These are phyloP conservation scores for Anoplopoma fimbria DNA, from an alignment of 2,113 vertebrate genomes.

Conservation along the genomic window DNA sequence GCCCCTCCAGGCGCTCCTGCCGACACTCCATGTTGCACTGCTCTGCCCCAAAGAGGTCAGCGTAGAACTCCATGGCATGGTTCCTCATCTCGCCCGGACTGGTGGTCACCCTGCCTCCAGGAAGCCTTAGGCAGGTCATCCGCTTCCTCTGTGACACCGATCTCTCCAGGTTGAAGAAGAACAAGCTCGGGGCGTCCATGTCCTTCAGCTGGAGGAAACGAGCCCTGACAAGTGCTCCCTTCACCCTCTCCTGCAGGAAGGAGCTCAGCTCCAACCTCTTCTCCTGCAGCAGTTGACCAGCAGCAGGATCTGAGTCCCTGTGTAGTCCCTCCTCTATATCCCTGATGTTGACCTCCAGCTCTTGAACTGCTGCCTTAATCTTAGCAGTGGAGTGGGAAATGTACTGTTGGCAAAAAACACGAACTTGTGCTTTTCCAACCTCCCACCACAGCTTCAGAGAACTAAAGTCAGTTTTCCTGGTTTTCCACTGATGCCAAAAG, in stretches of 20 bases:
- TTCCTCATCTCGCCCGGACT: not conserved
- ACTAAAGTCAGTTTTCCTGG: not conserved
- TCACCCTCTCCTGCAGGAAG: not conserved
- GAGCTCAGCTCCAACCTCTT: not conserved
- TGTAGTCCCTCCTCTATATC: not conserved
- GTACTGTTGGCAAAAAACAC: conserved; percentile 12
- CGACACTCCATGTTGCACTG: not conserved
- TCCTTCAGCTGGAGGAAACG: not conserved
- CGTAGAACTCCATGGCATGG: not conserved
- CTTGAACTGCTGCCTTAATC: not conserved
- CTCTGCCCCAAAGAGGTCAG: not conserved
- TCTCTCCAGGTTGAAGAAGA: not conserved
- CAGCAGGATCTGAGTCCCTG: not conserved
- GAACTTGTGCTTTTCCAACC: not conserved
- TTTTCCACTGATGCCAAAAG: not conserved
- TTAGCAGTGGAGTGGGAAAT: not conserved
- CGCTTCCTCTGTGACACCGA: not conserved
- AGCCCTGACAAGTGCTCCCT: not conserved
- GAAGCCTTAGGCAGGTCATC: not conserved
- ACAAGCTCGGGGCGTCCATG: not conserved
- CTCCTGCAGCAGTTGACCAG: not conserved
- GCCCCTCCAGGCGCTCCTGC: not conserved
- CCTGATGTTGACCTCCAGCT: not conserved
- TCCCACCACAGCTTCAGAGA: conserved; percentile 6
- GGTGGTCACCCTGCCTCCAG: not conserved